A percentile compares a stretch with the other conserved stretches of the same genome.
phyloP scores from a whole-genome alignment of 2,113 vertebrate species.

The Lepus timidus region DNA sequence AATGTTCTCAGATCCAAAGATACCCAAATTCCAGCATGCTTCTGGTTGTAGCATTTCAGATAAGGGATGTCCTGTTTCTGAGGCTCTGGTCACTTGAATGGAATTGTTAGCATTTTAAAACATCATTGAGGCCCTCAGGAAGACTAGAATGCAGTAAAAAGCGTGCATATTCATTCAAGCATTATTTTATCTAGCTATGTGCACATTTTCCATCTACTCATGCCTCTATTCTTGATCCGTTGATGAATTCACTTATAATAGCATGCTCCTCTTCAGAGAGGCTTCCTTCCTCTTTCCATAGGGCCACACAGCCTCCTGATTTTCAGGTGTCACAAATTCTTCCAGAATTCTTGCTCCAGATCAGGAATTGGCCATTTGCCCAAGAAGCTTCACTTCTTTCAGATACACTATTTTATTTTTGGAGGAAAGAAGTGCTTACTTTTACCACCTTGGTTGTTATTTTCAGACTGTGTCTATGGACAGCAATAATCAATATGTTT shows the following conservation, averaged over 20 bases:
- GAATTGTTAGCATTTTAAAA: neutral
- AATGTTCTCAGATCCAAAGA: neutral
- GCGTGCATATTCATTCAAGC: neutral
- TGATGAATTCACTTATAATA: neutral
- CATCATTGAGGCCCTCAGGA: neutral
- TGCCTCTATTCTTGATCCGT: too few species aligned
- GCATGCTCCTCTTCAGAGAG: neutral
- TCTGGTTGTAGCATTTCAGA: neutral
- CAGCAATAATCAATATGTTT: neutral
- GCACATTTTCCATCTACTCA: accelerated
- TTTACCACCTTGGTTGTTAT: neutral
- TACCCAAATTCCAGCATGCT: neutral
- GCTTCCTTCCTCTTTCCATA: neutral
- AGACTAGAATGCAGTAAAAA: neutral
- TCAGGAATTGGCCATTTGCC: neutral
- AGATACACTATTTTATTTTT: neutral
- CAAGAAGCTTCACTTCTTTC: neutral
- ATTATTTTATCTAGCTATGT: neutral
- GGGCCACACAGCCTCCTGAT: neutral
- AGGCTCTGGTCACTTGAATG: neutral
- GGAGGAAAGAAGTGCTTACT: neutral
- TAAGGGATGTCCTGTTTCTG: neutral
- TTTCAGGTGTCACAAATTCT: neutral
- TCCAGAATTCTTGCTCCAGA: neutral
- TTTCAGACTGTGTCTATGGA: neutral